These are phyloP conservation scores for Muscicapa comitata DNA, from an alignment of 2,797 vertebrate species.

Conservation along the genomic window DNA sequence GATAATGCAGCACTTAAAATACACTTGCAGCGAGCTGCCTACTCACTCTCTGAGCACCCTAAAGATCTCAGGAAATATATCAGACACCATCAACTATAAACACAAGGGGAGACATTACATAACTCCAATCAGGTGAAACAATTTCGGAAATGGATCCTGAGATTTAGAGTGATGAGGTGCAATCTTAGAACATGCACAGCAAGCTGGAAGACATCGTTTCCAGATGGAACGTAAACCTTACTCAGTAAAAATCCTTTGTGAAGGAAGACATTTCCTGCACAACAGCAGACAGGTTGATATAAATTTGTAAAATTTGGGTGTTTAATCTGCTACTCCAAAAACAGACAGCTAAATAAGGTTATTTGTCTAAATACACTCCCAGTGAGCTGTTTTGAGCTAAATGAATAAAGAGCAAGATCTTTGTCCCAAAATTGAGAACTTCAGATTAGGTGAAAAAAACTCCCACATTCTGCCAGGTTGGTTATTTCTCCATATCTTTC, in stretches of 20 bases:
- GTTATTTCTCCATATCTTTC: background rate
- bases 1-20: constrained; percentile 6
- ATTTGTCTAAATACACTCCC: no score
- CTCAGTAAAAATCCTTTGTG: background rate
- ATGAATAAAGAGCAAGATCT: background rate
- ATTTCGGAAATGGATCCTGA: background rate
- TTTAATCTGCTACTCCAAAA: background rate
- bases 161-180: background rate
- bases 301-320: background rate
- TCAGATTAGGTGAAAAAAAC: background rate
- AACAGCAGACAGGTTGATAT: background rate
- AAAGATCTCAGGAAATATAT: background rate
- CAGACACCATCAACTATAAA: background rate
- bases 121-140: background rate
- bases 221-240: background rate
- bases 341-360: background rate
- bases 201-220: accelerated
- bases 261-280: background rate
- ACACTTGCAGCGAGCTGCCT: background rate
- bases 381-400: background rate
- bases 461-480: background rate
- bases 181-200: background rate
- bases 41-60: background rate
- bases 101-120: background rate
- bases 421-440: background rate